These are phyloP conservation scores for Andrena cerasifolii DNA, from an alignment of 1,140 invertebrate species.

Conservation along the genomic window DNA sequence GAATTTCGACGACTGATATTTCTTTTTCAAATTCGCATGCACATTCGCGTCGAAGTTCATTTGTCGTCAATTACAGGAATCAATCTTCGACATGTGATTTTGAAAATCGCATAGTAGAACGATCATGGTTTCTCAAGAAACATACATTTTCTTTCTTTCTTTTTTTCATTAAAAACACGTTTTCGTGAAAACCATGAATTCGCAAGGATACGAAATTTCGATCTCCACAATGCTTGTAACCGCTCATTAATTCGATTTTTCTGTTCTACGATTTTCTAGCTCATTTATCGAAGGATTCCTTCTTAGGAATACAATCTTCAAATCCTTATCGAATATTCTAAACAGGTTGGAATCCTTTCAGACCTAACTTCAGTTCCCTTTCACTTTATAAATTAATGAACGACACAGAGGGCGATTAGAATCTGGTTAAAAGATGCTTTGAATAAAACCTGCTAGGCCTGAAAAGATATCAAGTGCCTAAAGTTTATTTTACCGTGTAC, in stretches of 20 bases:
- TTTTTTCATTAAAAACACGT: neutral
- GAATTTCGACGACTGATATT: slow-evolving; percentile 6
- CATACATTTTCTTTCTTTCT: neutral
- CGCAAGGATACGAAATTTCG: too few species aligned
- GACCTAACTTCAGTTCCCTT: neutral
- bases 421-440: neutral
- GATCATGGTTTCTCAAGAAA: neutral
- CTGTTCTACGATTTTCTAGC: neutral
- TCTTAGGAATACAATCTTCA: slow-evolving; percentile 10
- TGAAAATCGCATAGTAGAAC: neutral
- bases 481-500: slow-evolving; percentile 3
- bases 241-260: too few species aligned
- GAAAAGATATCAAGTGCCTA: neutral
- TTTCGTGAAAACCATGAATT: neutral
- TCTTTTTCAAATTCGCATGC: slow-evolving; percentile 5
- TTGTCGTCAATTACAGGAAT: slow-evolving; percentile 1
- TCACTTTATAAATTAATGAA: neutral
- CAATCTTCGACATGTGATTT: neutral
- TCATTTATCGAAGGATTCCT: neutral
- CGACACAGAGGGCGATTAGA: neutral
- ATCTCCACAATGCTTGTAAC: too few species aligned
- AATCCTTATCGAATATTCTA: slow-evolving; percentile 20
- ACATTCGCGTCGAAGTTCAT: neutral
- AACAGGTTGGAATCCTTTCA: slow-evolving; percentile 21
- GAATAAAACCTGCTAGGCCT: neutral